A percentile compares a stretch with the other conserved stretches of the same genome.
Evolutionary conservation across 2,113 vertebrate species (phyloP).

Genomic region (Pomatostomus ruficeps): DNA sequence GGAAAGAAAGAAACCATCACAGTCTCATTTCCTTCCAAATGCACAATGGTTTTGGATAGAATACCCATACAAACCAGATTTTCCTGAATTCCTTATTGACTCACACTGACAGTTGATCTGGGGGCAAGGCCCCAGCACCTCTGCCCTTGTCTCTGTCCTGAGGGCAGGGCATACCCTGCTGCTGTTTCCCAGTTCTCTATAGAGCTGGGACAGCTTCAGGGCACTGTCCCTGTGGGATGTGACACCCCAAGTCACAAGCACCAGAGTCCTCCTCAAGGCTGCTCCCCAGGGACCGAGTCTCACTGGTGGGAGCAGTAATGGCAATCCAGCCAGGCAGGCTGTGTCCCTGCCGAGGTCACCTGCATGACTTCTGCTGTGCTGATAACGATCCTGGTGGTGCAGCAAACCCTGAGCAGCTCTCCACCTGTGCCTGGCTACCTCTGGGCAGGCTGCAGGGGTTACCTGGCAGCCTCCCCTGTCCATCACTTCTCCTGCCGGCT

Average conservation of each 20-base stretch:
- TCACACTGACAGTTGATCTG: not conserved
- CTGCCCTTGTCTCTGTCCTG: not conserved
- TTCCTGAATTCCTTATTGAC: not conserved
- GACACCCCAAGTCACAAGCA: not conserved
- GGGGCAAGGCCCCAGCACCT: not conserved
- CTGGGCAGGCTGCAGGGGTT: not conserved
- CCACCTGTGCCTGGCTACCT: fast-evolving
- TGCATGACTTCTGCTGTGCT: not conserved
- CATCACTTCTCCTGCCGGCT: fast-evolving
- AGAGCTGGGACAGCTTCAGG: not conserved
- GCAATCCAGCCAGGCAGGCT: not conserved
- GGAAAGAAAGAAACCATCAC: not conserved
- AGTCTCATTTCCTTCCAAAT: not conserved
- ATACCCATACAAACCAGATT: fast-evolving
- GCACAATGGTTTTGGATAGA: not conserved
- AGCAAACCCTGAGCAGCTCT: not conserved
- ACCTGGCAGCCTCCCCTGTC: fast-evolving
- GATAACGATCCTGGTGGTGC: fast-evolving
- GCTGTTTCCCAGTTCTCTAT: not conserved
- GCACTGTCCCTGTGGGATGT: not conserved
- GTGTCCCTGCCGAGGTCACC: not conserved
- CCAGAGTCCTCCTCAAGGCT: not conserved
- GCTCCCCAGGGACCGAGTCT: not conserved
- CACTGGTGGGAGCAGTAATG: not conserved
- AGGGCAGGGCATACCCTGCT: not conserved